Percentiles rank a stretch among this genome's conserved stretches.
These are phyloP conservation scores for Bombus huntii DNA, from an alignment of 1,140 invertebrate genomes.

Conservation along the genomic window DNA sequence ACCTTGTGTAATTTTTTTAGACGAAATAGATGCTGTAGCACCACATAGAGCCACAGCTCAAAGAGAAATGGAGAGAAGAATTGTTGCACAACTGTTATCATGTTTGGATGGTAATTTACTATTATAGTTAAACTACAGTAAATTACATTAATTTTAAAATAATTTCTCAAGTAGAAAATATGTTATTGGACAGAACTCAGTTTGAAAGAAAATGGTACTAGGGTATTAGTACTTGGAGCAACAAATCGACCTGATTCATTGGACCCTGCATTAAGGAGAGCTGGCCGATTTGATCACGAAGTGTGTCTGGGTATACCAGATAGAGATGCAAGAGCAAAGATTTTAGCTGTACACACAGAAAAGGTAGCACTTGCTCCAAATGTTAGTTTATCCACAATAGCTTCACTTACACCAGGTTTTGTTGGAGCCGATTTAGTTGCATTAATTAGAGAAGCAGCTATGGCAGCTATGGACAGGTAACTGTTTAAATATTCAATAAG, in stretches of 20 bases:
- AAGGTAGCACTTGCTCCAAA: constrained; percentile 87
- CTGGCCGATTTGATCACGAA: constrained; percentile 96
- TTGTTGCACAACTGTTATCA: constrained; percentile 95
- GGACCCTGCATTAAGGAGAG: constrained; percentile 95
- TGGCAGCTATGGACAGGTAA: constrained; percentile 90
- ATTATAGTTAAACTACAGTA: neutral
- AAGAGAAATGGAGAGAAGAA: constrained; percentile 97
- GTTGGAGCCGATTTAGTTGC: constrained; percentile 97
- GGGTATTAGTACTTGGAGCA: constrained; percentile 95
- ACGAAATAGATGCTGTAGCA: constrained; percentile 96
- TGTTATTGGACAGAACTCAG: constrained; percentile 82
- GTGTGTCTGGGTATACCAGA: constrained; percentile 97
- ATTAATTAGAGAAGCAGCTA: constrained; percentile 92
- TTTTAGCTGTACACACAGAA: constrained; percentile 88
- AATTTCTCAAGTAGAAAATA: neutral
- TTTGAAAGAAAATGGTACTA: constrained; percentile 85
- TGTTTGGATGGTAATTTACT: constrained; percentile 90
- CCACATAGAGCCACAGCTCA: constrained; percentile 93
- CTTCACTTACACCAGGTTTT: constrained; percentile 96
- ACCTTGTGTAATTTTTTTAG: constrained; percentile 95
- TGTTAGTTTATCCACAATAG: constrained; percentile 89
- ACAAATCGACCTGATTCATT: constrained; percentile 97
- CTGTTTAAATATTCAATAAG: neutral
- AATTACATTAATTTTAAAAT: neutral
- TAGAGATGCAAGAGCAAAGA: constrained; percentile 89